These are phyloP conservation scores for Acromyrmex heyeri DNA, from an alignment of 1,140 invertebrate species.

Conservation along the genomic window DNA sequence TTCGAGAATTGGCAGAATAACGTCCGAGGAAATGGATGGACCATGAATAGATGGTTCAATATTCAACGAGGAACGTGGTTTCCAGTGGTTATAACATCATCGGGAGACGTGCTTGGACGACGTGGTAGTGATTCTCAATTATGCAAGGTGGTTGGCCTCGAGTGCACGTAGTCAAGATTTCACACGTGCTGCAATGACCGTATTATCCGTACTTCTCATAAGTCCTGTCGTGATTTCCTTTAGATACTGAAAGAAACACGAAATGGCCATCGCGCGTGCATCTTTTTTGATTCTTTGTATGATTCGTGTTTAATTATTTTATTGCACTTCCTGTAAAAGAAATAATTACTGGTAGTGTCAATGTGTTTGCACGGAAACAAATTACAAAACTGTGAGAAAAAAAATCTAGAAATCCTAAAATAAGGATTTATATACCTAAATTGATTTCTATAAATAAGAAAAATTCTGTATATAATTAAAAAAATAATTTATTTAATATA, in stretches of 20 bases:
- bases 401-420: background rate
- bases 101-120: conserved; percentile 42
- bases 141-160: conserved; percentile 52
- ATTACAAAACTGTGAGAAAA: background rate
- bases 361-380: background rate
- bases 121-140: conserved; percentile 58
- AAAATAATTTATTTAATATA: background rate
- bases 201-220: conserved; percentile 24
- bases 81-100: background rate
- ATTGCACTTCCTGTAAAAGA: background rate
- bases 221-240: conserved; percentile 23
- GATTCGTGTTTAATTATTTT: conserved; percentile 27
- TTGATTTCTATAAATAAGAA: background rate
- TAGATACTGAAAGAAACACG: background rate
- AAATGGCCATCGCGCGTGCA: background rate
- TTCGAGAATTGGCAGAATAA: conserved; percentile 12
- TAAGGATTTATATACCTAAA: background rate
- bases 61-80: conserved; percentile 57
- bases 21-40: conserved; percentile 6
- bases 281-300: background rate
- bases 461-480: background rate
- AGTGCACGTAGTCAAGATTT: conserved; percentile 56
- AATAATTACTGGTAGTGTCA: background rate
- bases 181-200: conserved; percentile 35
- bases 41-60: conserved; percentile 39